These are phyloP conservation scores for Coturnix japonica DNA, from an alignment of 2,113 vertebrate genomes.

Conservation along the genomic window DNA sequence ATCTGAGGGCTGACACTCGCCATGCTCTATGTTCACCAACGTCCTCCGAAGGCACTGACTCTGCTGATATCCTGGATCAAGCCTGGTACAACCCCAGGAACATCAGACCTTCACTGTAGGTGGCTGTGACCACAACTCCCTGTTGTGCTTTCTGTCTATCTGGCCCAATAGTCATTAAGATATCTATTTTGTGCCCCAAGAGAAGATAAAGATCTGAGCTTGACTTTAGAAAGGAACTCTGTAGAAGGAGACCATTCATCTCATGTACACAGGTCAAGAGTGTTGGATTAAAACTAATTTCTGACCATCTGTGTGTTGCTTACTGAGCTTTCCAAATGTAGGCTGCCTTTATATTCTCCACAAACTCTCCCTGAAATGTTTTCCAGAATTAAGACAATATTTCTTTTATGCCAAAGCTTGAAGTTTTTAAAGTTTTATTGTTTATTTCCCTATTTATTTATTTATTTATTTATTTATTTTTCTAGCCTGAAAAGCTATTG, in stretches of 20 bases:
- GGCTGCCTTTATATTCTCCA: not conserved
- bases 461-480: not conserved
- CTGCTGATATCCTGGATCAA: not conserved
- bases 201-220: not conserved
- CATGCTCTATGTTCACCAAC: not conserved
- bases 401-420: not conserved
- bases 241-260: not conserved
- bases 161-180: not conserved
- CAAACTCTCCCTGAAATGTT: not conserved
- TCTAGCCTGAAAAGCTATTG: not conserved
- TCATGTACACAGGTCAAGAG: not conserved
- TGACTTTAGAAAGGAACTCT: not conserved
- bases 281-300: not conserved
- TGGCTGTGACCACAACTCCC: not conserved
- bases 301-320: not conserved
- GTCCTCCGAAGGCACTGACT: not conserved
- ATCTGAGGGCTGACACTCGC: not conserved
- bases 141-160: not conserved
- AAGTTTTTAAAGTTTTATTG: not conserved
- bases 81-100: accelerated
- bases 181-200: not conserved
- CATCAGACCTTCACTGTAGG: accelerated
- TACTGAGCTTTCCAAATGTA: not conserved
- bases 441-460: not conserved
- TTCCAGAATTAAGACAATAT: not conserved